Percentiles rank a stretch among this genome's conserved stretches.
These are phyloP conservation scores for Hucho hucho DNA, from an alignment of 2,113 vertebrate genomes.

Conservation along the genomic window DNA sequence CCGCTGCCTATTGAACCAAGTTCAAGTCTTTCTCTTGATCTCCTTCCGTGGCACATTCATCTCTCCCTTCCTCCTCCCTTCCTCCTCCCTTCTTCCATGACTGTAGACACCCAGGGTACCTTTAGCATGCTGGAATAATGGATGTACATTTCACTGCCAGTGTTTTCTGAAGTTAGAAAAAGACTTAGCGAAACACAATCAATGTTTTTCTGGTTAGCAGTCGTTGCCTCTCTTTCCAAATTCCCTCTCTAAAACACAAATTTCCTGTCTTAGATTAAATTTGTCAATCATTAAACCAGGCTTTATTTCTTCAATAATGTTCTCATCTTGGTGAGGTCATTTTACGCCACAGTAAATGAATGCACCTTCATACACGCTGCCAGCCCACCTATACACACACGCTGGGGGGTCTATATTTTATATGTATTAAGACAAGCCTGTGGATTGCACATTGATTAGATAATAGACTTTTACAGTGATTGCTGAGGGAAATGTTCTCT, in stretches of 20 bases:
- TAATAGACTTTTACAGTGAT: constrained; percentile 77
- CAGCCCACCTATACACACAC: neutral
- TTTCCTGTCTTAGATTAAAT: constrained; percentile 67
- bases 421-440: constrained; percentile 76
- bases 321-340: constrained; percentile 67
- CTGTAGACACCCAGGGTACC: constrained; percentile 26
- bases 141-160: constrained; percentile 41
- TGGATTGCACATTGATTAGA: constrained; percentile 79
- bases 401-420: constrained; percentile 67
- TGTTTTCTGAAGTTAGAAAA: constrained; percentile 37
- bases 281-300: constrained; percentile 71
- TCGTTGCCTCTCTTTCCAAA: constrained; percentile 57
- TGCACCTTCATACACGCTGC: constrained; percentile 55
- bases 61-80: neutral
- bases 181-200: constrained; percentile 43
- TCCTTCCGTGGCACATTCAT: neutral
- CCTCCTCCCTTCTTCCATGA: constrained; percentile 8
- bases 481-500: constrained; percentile 74
- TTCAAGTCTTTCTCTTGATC: neutral
- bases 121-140: constrained; percentile 46
- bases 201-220: constrained; percentile 62
- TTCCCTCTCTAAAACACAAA: constrained; percentile 43
- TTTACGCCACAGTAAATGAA: constrained; percentile 65
- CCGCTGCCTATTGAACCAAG: neutral
- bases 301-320: constrained; percentile 71